Evolutionary conservation across 2,797 vertebrate species (phyloP), one percentile per base, ranked within the genome.

Genomic region (Ciconia nigra): DNA sequence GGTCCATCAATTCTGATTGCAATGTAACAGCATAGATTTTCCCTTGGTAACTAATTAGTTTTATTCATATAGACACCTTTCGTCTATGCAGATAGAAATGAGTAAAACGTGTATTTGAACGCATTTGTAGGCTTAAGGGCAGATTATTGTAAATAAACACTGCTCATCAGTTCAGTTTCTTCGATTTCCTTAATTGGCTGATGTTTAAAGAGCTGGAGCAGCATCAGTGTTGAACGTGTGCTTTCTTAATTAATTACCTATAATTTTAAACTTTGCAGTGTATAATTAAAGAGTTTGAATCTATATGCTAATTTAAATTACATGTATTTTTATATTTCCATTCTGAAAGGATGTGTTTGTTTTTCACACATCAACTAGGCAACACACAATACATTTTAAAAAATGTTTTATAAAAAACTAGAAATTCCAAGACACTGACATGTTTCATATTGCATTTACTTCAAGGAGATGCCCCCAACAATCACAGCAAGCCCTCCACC

Each of bases 21-120:
- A 95, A 86, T 10, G 12, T 90, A 92, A 92, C 11, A 54, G 69
- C 74, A 24, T 49, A 78, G 71, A 72, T 95, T 92, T 97, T 89
- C 96, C 93, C 85, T 15, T 67, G 83, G 59, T 80, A 93, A 80
- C 82, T 96, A 96, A 97, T 98, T 97, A 97, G 62, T 78, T 96
- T 94, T 94, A 93, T 94, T 97, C 85, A 86, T 74, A 95, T 55
- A 89, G 42, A 73, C 73, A 97, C 83, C 90, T 96, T 97, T 97
- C 87, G 81, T 95, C 65, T 35, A 61, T 54, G 83, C 51, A 95
- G 84, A 65, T 17, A 82, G 66, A 92, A 92, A 91, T 16, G 4
- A 67, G 37, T 70, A 92, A 97, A 93, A 96, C 21, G 31, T 70
- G 55, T 54, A 62, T 95, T 82, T 96, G 82, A 97, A 96, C 67